These are phyloP conservation scores for Brenthis daphne DNA, from an alignment of 2,888 invertebrate species.

Conservation along the genomic window DNA sequence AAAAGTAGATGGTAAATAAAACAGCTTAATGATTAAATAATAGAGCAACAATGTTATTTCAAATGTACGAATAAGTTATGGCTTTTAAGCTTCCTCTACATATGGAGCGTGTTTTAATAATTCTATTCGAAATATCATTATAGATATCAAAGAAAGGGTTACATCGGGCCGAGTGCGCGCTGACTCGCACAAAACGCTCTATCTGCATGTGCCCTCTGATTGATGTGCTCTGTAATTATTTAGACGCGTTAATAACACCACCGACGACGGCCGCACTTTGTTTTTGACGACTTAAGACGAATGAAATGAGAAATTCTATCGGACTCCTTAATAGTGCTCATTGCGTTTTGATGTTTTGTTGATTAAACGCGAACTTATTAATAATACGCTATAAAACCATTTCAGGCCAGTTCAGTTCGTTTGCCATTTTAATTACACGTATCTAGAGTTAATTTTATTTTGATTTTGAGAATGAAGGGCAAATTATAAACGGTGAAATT, in stretches of 20 bases:
- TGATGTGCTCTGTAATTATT: slow-evolving; percentile 83
- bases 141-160: slow-evolving; percentile 80
- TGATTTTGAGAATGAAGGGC: slow-evolving; percentile 24
- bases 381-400: slow-evolving; percentile 54
- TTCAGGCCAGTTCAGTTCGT: slow-evolving; percentile 47
- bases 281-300: slow-evolving; percentile 81
- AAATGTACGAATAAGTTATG: slow-evolving; percentile 1
- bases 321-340: slow-evolving; percentile 74
- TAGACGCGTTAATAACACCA: slow-evolving; percentile 82
- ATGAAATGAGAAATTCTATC: slow-evolving; percentile 81
- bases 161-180: slow-evolving; percentile 72
- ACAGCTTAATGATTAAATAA: background rate
- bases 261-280: slow-evolving; percentile 78
- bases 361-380: slow-evolving; percentile 72
- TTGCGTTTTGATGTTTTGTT: slow-evolving; percentile 78
- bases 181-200: slow-evolving; percentile 80
- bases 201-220: slow-evolving; percentile 80
- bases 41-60: too few species aligned
- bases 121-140: slow-evolving; percentile 76
- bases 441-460: slow-evolving; percentile 17
- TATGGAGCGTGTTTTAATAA: slow-evolving; percentile 64
- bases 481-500: slow-evolving; percentile 27
- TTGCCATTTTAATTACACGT: slow-evolving; percentile 45
- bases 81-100: slow-evolving; percentile 36
- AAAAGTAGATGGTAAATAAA: background rate